Evolutionary conservation across 2,113 vertebrate species (phyloP).

Genomic region (Acinonyx jubatus): DNA sequence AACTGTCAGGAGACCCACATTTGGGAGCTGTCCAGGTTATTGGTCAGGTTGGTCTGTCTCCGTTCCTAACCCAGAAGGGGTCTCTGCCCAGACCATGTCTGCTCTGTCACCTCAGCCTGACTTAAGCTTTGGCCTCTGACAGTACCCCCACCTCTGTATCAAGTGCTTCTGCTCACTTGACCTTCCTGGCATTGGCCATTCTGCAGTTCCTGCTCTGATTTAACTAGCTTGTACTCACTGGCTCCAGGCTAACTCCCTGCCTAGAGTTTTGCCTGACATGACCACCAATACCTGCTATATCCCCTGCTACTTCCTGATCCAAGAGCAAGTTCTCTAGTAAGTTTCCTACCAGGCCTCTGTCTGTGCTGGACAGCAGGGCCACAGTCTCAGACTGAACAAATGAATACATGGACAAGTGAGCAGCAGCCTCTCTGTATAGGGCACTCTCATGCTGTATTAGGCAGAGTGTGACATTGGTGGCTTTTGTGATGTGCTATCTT

Average conservation of each 20-base stretch:
- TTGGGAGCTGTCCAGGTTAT: constrained; percentile 25
- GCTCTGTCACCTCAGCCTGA: not conserved
- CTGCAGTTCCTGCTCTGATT: not conserved
- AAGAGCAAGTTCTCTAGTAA: not conserved
- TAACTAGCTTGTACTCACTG: not conserved
- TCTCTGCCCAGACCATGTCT: not conserved
- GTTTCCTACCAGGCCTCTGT: not conserved
- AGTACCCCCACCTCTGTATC: not conserved
- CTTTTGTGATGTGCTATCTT: not conserved
- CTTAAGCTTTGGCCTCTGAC: not conserved
- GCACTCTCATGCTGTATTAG: not conserved
- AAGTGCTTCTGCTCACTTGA: not conserved
- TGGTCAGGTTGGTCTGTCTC: not conserved
- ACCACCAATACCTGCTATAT: not conserved
- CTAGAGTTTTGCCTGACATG: not conserved
- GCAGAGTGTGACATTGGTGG: not conserved
- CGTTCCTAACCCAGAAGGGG: not conserved
- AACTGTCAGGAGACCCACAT: not conserved
- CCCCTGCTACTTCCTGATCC: not conserved
- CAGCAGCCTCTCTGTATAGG: not conserved
- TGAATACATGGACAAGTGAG: not conserved
- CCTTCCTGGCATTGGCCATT: not conserved
- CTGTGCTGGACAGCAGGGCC: not conserved
- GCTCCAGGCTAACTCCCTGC: not conserved
- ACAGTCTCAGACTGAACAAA: not conserved